Evolutionary conservation across 2,113 vertebrate species (phyloP).

Genomic region (Zosterops pallidus): DNA sequence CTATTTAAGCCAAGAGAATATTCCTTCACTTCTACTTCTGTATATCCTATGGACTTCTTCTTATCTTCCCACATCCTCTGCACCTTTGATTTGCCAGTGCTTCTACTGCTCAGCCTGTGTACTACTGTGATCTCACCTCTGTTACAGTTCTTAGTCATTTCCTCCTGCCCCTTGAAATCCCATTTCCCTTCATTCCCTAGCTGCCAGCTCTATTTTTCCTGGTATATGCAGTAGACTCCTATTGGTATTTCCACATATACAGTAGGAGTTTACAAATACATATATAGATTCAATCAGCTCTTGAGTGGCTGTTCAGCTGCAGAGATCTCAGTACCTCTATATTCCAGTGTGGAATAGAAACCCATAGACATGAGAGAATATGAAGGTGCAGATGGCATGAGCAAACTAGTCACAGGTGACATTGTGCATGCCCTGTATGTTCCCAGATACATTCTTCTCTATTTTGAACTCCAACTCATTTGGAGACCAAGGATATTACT

Average conservation of each 20-base stretch:
- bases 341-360: neutral
- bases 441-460: neutral
- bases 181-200: neutral
- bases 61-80: neutral
- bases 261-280: neutral
- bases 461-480: neutral
- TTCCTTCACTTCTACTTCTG: neutral
- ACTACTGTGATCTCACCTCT: neutral
- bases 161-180: neutral
- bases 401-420: neutral
- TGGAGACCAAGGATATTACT: neutral
- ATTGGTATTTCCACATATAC: neutral
- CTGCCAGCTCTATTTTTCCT: neutral
- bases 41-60: neutral
- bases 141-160: slow-evolving; percentile 5
- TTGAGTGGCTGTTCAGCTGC: neutral
- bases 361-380: neutral
- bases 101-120: neutral
- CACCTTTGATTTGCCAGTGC: neutral
- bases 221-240: neutral
- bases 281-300: neutral
- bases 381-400: neutral
- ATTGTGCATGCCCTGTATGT: neutral
- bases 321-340: neutral
- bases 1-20: neutral